A percentile compares a stretch with the other conserved stretches of the same genome.
Conservation (phyloP, 2,113 vertebrate genomes). For the Ceuthmochares aereus region DNA sequence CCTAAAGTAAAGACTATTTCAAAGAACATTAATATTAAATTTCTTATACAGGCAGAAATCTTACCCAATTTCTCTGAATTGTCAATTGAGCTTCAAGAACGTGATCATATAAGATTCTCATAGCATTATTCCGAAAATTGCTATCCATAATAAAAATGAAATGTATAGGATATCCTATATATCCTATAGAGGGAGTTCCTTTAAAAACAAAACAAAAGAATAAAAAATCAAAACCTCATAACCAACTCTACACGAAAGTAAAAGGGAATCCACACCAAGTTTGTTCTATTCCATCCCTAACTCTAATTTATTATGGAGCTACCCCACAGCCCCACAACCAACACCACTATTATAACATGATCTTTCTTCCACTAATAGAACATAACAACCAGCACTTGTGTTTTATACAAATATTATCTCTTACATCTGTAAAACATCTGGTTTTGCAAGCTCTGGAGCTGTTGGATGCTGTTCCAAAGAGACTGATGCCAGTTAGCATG, state of each 20-base stretch:
- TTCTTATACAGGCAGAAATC: not conserved
- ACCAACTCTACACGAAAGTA: not conserved
- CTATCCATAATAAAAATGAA: not conserved
- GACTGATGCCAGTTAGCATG: not conserved
- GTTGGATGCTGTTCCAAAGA: not conserved
- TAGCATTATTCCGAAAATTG: not conserved
- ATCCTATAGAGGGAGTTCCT: not conserved
- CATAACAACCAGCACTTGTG: not conserved
- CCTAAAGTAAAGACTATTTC: not conserved
- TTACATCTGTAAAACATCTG: not conserved
- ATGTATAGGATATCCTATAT: not conserved
- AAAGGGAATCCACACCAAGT: not conserved
- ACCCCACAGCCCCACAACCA: not conserved
- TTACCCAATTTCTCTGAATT: not conserved
- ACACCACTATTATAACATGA: not conserved
- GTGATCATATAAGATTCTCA: not conserved
- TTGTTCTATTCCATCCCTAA: not conserved
- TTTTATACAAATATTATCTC: not conserved
- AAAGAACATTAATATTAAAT: not conserved
- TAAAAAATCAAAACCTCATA: not conserved
- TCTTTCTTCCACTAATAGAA: not conserved
- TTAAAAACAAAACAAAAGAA: not conserved
- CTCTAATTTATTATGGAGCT: rapidly evolving
- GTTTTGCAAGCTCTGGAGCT: not conserved
- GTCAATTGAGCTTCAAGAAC: not conserved